Evolutionary conservation across 2,113 vertebrate genomes (phyloP).

Genomic region (Caranx melampygus): DNA sequence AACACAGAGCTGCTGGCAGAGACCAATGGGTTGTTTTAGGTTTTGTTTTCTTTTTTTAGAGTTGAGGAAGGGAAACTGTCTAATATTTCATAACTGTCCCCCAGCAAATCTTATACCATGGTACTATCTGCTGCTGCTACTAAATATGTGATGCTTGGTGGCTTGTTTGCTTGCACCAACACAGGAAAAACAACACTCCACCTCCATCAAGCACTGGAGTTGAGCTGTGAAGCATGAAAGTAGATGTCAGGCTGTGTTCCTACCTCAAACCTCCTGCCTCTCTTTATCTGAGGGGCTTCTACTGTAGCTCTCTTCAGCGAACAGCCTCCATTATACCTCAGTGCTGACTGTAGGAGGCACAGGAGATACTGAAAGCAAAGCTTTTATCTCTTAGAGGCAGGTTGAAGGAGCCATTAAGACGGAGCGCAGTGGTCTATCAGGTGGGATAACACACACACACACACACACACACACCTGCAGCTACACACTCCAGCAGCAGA

Average conservation of each 20-base stretch:
- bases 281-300: conserved; percentile 6
- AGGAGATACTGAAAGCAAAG: neutral
- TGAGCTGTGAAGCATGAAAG: neutral
- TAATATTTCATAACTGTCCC: too few relatives aligned
- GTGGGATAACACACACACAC: neutral
- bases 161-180: too few relatives aligned
- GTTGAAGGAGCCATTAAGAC: conserved; percentile 21
- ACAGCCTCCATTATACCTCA: conserved; percentile 24
- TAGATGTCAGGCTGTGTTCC: neutral
- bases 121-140: too few relatives aligned
- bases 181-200: too few relatives aligned
- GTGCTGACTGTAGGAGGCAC: conserved; percentile 1
- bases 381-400: conserved; percentile 45
- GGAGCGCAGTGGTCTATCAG: neutral
- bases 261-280: neutral
- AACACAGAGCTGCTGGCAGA: too few relatives aligned
- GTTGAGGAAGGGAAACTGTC: too few relatives aligned
- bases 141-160: too few relatives aligned
- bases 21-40: too few relatives aligned
- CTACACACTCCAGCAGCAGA: conserved; percentile 4
- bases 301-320: neutral
- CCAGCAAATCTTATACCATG: too few relatives aligned
- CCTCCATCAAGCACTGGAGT: too few relatives aligned
- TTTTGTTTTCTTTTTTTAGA: too few relatives aligned
- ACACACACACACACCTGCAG: too few relatives aligned